phyloP scores from a whole-genome alignment of 1,140 invertebrate genomes.

The Calosoma granatense region DNA sequence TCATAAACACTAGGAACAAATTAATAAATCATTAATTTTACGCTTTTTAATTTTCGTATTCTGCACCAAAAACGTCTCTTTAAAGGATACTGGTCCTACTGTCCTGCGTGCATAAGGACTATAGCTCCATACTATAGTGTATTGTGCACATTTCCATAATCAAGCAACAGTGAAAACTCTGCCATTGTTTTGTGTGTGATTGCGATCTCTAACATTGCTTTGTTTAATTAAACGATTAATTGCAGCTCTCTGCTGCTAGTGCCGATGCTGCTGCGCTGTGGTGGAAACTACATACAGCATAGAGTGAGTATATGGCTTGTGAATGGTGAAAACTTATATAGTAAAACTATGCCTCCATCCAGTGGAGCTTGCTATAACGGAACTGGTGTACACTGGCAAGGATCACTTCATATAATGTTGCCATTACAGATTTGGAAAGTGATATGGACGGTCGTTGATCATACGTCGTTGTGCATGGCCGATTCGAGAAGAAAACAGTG shows the following conservation, averaged over 20 bases:
- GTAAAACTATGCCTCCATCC: background rate
- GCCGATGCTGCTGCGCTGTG: no score
- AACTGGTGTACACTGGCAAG: background rate
- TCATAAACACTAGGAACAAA: no score
- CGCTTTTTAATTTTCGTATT: conserved; percentile 5
- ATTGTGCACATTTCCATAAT: conserved; percentile 2
- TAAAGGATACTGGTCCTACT: no score
- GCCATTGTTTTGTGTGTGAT: conserved; percentile 3
- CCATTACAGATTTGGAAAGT: background rate
- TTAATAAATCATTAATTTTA: conserved; percentile 8
- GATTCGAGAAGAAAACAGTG: no score
- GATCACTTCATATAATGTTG: background rate
- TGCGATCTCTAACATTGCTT: conserved; percentile 2
- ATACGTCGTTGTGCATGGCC: no score
- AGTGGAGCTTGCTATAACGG: background rate
- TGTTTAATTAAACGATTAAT: conserved; percentile 9
- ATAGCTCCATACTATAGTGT: background rate
- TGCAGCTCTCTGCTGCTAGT: background rate
- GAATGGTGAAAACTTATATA: background rate
- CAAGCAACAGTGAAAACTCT: conserved; percentile 4
- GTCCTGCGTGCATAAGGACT: no score
- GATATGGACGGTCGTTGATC: no score
- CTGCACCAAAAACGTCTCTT: background rate
- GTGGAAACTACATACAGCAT: no score
- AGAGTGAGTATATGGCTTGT: no score